Conservation (phyloP, 1,140 invertebrate species). For the Phthorimaea operculella region DNA sequence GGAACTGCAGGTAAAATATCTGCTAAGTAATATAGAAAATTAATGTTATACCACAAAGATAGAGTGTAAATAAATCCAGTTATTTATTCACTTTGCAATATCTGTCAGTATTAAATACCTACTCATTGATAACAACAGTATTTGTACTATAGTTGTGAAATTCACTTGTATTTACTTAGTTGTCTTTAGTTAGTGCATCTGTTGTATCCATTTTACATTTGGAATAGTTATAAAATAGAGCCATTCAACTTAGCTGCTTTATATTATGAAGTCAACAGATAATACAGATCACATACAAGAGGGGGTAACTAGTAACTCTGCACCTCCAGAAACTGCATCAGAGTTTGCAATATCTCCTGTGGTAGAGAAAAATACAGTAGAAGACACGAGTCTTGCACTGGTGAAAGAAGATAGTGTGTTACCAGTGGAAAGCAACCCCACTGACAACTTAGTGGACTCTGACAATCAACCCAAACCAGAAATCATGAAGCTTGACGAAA, state of each 20-base stretch:
- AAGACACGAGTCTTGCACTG: not conserved
- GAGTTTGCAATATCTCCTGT: too few species aligned
- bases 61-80: too few species aligned
- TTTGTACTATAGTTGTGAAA: too few species aligned
- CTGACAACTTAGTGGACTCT: not conserved
- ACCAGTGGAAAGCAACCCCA: not conserved
- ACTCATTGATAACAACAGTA: too few species aligned
- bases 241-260: not conserved
- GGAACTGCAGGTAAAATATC: too few species aligned
- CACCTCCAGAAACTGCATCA: not conserved
- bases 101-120: too few species aligned
- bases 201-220: not conserved
- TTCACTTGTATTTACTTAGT: too few species aligned
- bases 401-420: not conserved
- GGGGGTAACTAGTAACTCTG: not conserved
- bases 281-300: not conserved
- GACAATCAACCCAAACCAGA: not conserved
- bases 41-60: too few species aligned
- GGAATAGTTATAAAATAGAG: not conserved
- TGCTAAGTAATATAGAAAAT: too few species aligned
- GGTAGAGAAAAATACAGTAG: not conserved
- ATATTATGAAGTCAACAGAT: conserved; percentile 3
- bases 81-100: too few species aligned
- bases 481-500: not conserved
- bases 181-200: too few species aligned